Conservation (phyloP, 2,888 invertebrate genomes). For the Dryocosmus kuriphilus region DNA sequence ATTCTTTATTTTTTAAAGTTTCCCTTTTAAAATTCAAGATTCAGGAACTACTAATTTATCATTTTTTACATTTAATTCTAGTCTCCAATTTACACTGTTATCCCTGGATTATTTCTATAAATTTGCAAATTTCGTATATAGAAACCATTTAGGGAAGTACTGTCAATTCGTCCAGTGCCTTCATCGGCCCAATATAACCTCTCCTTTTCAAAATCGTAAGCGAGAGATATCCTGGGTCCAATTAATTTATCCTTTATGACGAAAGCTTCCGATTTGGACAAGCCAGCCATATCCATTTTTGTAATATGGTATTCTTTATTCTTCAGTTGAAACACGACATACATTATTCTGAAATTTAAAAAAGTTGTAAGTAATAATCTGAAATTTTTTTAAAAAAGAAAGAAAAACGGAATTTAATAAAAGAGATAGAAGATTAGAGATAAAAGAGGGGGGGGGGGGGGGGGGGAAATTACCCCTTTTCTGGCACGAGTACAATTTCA, state of each 20-base stretch:
- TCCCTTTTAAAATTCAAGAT: no score
- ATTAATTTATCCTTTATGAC: conserved; percentile 74
- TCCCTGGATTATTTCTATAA: not conserved
- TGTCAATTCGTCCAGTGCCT: conserved; percentile 83
- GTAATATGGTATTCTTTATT: conserved; percentile 80
- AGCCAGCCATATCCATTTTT: conserved; percentile 84
- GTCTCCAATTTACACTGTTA: not conserved
- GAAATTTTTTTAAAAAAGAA: not conserved
- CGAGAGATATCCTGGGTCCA: conserved; percentile 80
- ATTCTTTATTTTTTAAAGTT: not conserved
- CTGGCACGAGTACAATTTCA: conserved; percentile 84
- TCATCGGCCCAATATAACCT: conserved; percentile 85
- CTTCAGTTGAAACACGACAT: conserved; percentile 64
- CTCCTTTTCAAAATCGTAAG: conserved; percentile 81
- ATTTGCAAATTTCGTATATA: not conserved
- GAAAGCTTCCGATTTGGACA: conserved; percentile 66
- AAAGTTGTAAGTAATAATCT: not conserved
- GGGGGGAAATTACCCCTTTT: conserved; percentile 80
- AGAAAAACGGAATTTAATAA: not conserved
- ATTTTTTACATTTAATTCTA: no score
- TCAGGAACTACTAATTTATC: no score
- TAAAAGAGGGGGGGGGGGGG: not conserved
- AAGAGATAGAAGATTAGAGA: conserved; percentile 1
- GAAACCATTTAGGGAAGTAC: conserved; percentile 77
- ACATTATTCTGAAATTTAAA: conserved; percentile 60